Percentiles rank a stretch among this genome's conserved stretches.
These are phyloP conservation scores for Folsomia manolachei DNA, from an alignment of 2,888 invertebrate genomes.

Conservation along the genomic window DNA sequence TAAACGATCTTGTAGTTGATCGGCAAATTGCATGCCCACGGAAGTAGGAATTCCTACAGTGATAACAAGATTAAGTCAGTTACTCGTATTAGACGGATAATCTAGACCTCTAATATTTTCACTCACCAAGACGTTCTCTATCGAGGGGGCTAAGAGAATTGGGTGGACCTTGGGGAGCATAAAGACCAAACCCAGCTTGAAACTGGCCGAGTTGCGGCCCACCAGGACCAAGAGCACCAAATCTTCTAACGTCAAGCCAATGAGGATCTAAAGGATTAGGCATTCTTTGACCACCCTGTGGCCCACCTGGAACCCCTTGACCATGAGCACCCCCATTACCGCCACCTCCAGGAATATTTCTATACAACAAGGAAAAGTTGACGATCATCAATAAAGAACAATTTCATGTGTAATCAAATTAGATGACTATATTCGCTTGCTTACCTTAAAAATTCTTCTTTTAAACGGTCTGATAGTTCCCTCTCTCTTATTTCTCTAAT, in stretches of 20 bases:
- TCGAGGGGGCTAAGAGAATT: slow-evolving; percentile 71
- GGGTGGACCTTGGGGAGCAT: slow-evolving; percentile 62
- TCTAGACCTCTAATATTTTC: too few relatives aligned
- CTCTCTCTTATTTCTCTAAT: slow-evolving; percentile 70
- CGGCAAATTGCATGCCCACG: slow-evolving; percentile 45
- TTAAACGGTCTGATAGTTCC: slow-evolving; percentile 78
- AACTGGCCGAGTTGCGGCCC: slow-evolving; percentile 55
- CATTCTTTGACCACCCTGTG: slow-evolving; percentile 59
- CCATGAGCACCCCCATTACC: slow-evolving; percentile 52
- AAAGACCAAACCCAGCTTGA: slow-evolving; percentile 57
- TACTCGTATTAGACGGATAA: too few relatives aligned
- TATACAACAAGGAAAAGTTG: too few relatives aligned
- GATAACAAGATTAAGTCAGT: neutral
- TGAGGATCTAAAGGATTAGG: slow-evolving; percentile 57
- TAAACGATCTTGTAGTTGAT: slow-evolving; percentile 52
- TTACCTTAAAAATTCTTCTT: slow-evolving; percentile 85
- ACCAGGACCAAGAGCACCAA: slow-evolving; percentile 56
- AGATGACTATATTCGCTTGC: too few relatives aligned
- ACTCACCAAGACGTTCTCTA: slow-evolving; percentile 79
- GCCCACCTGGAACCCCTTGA: slow-evolving; percentile 53
- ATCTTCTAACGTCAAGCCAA: slow-evolving; percentile 82
- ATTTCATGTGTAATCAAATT: too few relatives aligned
- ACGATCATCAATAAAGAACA: too few relatives aligned
- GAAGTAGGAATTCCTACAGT: slow-evolving; percentile 51
- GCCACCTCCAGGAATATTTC: slow-evolving; percentile 60